Base-by-base conservation (phyloP, 2,888 invertebrate species). In the Parnassius mnemosyne region DNA sequence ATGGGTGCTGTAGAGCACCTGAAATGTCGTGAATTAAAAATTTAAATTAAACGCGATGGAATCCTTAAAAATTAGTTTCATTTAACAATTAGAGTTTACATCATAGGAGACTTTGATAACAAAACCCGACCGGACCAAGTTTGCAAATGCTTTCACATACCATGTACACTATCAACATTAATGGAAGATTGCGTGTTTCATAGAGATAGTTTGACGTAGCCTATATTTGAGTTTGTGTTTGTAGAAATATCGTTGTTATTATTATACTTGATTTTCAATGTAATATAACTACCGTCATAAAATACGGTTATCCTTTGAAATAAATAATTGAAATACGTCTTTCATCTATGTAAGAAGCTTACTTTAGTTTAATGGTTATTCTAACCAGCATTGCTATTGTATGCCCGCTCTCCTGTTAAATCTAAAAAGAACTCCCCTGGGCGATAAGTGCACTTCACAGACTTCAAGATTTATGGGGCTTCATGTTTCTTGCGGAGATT, bases 181-280 rank as follows among this genome's bases (percentile, higher is more conserved):
- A 34, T 42, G 47, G 10, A 41, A 52, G 47, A 47, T 60, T 60
- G 59, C 59, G 53, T 49, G 59, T 53, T 58, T n/a, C 10, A 43
- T 11, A 53, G 41, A 34, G 59, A 60, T 53, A 53, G 59, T 49
- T 60, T 53, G 47, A 60, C 59, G 47, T 53, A 53, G 53, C 41
- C 53, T 53, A 41, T 41, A 60, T 53, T 20, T 13, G 47, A 60
- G 53, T 46, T 12, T 53, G 47, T 53, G 41, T 53, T 60, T 41
- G 13, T 41, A 16, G 41, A 12, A 16, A 53, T 47, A 60, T 47
- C 42, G 53, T 49, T 53, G 53, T 49, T 53, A 53, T 53, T 53
- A 53, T 2, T 50, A 9, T 16, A 16, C 57, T 16, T 57, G 49
- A 49, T 49, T 56, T 56, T 49, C 47, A 25, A 56, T 47, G 34